A percentile compares a stretch with the other conserved stretches of the same genome.
These are phyloP conservation scores for Loris lydekkerianus DNA, from an alignment of 2,797 vertebrate species.

Conservation along the genomic window DNA sequence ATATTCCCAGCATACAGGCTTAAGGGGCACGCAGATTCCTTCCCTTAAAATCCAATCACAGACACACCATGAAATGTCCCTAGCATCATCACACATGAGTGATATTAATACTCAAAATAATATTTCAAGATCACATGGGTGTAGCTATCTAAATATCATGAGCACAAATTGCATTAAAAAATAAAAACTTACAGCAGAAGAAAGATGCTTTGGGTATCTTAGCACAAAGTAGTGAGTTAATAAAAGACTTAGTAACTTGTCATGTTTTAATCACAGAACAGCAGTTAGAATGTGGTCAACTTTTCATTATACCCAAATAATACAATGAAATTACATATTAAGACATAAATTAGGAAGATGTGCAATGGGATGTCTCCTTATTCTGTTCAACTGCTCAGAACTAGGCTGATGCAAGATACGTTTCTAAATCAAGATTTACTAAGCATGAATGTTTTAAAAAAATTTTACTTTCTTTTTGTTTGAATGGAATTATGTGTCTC, in stretches of 20 bases:
- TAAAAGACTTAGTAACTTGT: neutral
- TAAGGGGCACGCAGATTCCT: neutral
- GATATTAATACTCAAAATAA: neutral
- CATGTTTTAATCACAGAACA: neutral
- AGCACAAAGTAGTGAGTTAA: neutral
- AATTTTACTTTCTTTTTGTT: neutral
- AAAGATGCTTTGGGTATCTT: neutral
- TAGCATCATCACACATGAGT: neutral
- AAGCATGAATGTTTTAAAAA: neutral
- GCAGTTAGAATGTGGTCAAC: neutral
- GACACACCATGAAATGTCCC: neutral
- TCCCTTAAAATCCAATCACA: neutral
- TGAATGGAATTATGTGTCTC: neutral
- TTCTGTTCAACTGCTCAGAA: neutral
- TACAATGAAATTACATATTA: neutral
- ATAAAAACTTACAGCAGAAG: neutral
- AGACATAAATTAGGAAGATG: neutral
- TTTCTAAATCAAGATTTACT: neutral
- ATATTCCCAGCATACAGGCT: neutral
- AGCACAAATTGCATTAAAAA: neutral
- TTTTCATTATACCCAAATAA: neutral
- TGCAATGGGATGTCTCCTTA: neutral
- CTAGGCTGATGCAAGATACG: neutral
- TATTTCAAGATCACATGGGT: neutral
- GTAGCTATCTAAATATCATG: neutral